Evolutionary conservation across 2,888 invertebrate genomes (phyloP).

Genomic region (Dicycla oo): DNA sequence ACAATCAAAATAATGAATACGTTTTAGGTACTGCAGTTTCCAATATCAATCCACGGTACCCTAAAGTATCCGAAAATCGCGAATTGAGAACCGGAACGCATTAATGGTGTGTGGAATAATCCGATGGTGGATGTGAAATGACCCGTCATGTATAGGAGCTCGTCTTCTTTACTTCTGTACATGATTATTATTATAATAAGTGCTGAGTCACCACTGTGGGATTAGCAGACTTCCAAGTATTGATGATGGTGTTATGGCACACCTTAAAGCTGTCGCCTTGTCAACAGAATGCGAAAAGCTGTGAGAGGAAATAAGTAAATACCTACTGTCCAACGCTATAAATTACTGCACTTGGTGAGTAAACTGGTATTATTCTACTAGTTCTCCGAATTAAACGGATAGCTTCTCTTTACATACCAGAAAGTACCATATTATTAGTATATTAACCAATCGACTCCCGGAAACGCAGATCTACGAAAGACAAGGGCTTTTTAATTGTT

Average conservation of each 20-base stretch:
- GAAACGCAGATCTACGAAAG: too few relatives aligned
- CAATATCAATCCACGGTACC: conserved; percentile 19
- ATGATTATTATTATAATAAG: conserved; percentile 6
- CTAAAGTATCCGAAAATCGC: conserved; percentile 32
- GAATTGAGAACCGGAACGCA: conserved; percentile 45
- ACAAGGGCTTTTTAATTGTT: too few relatives aligned
- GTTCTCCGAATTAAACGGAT: neutral
- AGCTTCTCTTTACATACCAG: neutral
- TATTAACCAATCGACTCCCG: too few relatives aligned
- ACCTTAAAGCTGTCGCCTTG: neutral
- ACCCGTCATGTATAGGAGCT: conserved; percentile 31
- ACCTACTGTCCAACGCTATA: neutral
- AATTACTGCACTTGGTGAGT: neutral
- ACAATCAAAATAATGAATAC: too few relatives aligned
- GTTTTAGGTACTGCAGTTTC: neutral
- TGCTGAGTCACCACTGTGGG: neutral
- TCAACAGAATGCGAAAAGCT: neutral
- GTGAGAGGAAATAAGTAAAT: neutral
- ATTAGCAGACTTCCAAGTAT: conserved; percentile 12
- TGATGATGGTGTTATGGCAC: neutral
- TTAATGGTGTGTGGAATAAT: conserved; percentile 42
- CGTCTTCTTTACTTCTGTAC: neutral
- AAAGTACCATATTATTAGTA: too few relatives aligned
- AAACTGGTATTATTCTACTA: neutral
- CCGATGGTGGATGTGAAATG: conserved; percentile 21